Evolutionary conservation across 2,113 vertebrate species (phyloP), one percentile per base, ranked within the genome.

Genomic region (Rhabdornis inornatus): DNA sequence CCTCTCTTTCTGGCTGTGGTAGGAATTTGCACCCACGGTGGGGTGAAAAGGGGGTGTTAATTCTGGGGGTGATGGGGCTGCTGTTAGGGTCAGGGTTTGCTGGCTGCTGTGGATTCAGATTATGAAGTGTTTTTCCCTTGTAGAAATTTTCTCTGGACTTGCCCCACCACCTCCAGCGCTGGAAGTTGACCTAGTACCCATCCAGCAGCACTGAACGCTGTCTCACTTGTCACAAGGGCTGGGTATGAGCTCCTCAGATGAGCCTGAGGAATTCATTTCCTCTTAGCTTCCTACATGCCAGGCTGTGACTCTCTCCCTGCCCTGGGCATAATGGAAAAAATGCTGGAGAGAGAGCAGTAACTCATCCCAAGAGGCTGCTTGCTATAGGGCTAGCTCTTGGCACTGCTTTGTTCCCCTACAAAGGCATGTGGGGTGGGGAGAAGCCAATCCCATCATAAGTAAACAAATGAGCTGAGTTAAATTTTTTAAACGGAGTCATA

Each of bases 401-500:
- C 55, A 18, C 35, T 87, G 50, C 82, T 92, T 93, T 91, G 81
- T 77, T 90, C 59, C 75, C 79, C 82, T 74, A 16, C 78, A 88
- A 70, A 95, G 53, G 42, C 92, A 22, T 59, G 39, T 50, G 52
- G 75, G 92, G 14, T 40, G 55, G 52, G 91, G 45, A n/a, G 39
- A 91, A 94, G 39, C 60, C 64, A 86, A 66, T 40, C 71, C 75
- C 63, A 86, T 90, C 85, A 12, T 83, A 90, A 94, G 82, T 90
- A 96, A 96, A 96, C 79, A 96, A 94, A 91, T 68, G 79, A 1
- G 0, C 72, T 37, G 68, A 92, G 90, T 83, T 88, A 88, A 95
- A 70, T 94, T 69, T 94, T 95, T 88, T 86, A 59, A 95, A 95
- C 90, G 82, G 82, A 94, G 64, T 39, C 87, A 96, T 95, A 97